phyloP scores from a whole-genome alignment of 2,113 vertebrate species.

The Calidris pugnax region DNA sequence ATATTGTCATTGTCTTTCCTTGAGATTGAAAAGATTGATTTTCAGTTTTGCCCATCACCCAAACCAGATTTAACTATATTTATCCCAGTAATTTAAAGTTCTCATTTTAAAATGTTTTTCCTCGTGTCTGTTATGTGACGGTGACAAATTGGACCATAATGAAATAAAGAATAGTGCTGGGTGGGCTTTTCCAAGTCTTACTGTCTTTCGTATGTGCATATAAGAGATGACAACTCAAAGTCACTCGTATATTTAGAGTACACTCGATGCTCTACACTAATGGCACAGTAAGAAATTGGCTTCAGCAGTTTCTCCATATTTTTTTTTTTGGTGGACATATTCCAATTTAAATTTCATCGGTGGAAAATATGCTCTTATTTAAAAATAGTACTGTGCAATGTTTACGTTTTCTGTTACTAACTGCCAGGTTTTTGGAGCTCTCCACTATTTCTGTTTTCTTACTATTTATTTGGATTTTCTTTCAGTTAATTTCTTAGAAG shows the following conservation, averaged over 20 bases:
- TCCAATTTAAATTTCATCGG: neutral
- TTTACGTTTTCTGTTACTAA: neutral
- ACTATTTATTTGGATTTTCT: neutral
- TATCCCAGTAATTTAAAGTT: neutral
- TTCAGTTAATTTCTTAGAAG: neutral
- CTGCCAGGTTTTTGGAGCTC: neutral
- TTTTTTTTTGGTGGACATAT: neutral
- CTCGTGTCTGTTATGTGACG: neutral
- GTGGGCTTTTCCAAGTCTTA: neutral
- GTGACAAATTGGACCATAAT: neutral
- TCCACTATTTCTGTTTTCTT: neutral
- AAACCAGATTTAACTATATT: neutral
- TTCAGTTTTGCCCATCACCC: neutral
- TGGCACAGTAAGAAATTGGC: neutral
- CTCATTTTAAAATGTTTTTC: neutral
- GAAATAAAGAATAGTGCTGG: neutral
- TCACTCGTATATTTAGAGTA: no score
- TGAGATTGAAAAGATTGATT: neutral
- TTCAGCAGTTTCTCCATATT: no score
- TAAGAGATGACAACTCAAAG: neutral
- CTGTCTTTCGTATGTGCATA: rapidly evolving
- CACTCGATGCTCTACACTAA: neutral
- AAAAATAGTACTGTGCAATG: neutral
- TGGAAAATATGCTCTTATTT: neutral
- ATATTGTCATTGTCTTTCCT: neutral